Percentiles rank a stretch among this genome's conserved stretches.
These are phyloP conservation scores for Mirounga angustirostris DNA, from an alignment of 2,113 vertebrate species.

Conservation along the genomic window DNA sequence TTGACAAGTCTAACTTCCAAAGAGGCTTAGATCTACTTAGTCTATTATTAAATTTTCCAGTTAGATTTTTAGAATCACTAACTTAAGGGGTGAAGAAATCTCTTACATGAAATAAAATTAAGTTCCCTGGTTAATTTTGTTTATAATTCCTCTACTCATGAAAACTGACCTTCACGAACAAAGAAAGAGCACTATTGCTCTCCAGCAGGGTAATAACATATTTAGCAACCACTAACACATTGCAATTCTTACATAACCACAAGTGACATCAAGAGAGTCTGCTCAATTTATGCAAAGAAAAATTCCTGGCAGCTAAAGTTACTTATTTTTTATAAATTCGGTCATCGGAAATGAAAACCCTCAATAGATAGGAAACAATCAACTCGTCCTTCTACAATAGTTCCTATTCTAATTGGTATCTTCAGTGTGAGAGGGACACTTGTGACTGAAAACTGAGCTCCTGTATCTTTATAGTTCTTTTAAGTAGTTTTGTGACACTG, in stretches of 20 bases:
- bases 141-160: slow-evolving; percentile 41
- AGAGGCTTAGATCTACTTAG: slow-evolving; percentile 69
- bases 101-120: slow-evolving; percentile 59
- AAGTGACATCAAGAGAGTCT: background rate
- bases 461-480: background rate
- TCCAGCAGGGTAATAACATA: background rate
- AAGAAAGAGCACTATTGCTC: background rate
- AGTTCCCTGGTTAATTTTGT: slow-evolving; percentile 42
- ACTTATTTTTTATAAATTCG: background rate
- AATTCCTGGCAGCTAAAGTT: background rate
- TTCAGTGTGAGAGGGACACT: background rate
- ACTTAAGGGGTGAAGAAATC: slow-evolving; percentile 21
- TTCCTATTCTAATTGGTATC: background rate
- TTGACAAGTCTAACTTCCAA: slow-evolving; percentile 72
- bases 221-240: background rate
- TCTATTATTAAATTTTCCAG: slow-evolving; percentile 79
- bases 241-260: background rate
- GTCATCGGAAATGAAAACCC: slow-evolving; percentile 32
- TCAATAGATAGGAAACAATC: background rate
- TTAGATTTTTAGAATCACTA: slow-evolving; percentile 74
- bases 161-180: slow-evolving; percentile 37
- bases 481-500: background rate
- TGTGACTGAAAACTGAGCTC: background rate
- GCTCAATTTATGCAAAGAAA: background rate
- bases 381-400: background rate